Conservation (phyloP, 2,888 invertebrate genomes). For the Actias luna region DNA sequence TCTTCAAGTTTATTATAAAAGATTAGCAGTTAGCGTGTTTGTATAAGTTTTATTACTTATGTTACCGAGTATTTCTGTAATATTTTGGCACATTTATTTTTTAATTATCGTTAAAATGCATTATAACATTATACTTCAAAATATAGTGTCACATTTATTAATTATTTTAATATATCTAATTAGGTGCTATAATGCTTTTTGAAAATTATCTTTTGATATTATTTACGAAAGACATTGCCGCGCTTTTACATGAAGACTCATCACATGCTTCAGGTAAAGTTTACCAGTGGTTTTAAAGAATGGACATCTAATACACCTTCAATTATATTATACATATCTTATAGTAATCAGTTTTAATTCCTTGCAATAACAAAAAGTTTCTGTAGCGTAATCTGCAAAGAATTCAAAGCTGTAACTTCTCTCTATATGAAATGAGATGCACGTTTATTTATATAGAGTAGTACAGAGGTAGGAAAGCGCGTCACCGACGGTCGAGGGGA, state of each 20-base stretch:
- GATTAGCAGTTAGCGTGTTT: neutral
- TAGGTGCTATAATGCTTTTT: too few relatives aligned
- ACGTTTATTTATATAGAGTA: constrained; percentile 48
- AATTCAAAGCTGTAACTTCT: constrained; percentile 12
- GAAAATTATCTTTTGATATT: too few relatives aligned
- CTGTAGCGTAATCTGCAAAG: neutral
- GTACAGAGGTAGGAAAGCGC: constrained; percentile 41
- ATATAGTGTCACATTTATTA: neutral
- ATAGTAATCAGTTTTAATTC: neutral
- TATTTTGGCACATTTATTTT: neutral
- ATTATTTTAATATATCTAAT: neutral
- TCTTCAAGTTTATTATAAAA: neutral
- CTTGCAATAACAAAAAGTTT: neutral
- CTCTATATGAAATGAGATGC: constrained; percentile 40
- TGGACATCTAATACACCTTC: neutral
- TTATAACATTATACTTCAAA: neutral
- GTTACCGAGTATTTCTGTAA: neutral
- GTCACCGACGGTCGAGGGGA: constrained; percentile 62
- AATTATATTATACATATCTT: neutral
- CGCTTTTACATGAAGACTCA: neutral
- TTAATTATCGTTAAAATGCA: neutral
- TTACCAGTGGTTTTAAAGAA: neutral
- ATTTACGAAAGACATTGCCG: too few relatives aligned
- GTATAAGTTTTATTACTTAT: neutral
- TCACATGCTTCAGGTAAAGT: neutral